Percentiles rank a stretch among this genome's conserved stretches.
These are phyloP conservation scores for Galagoides demidoff DNA, from an alignment of 2,797 vertebrate species.

Conservation along the genomic window DNA sequence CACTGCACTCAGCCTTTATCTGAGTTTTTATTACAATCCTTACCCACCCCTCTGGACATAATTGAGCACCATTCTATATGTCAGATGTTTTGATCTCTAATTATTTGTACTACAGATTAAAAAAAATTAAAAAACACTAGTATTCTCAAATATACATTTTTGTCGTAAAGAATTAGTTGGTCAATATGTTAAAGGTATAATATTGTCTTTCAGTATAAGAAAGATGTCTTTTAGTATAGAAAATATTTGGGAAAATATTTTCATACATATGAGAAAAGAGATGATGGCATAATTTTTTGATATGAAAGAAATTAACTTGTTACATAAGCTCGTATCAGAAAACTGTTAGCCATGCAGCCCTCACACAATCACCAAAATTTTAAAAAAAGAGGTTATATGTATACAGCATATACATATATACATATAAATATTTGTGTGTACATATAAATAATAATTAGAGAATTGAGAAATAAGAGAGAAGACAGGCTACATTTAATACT, in stretches of 20 bases:
- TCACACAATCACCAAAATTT: neutral
- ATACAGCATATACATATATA: neutral
- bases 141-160: neutral
- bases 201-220: neutral
- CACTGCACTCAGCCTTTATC: too few species aligned
- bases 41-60: neutral
- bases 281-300: neutral
- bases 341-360: neutral
- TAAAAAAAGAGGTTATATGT: neutral
- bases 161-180: neutral
- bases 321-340: neutral
- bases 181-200: neutral
- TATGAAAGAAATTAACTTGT: neutral
- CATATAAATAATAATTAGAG: neutral
- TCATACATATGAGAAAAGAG: neutral
- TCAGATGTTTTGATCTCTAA: neutral
- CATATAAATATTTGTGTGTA: neutral
- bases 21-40: neutral
- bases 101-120: neutral
- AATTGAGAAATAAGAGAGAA: neutral
- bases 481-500: neutral
- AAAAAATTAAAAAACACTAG: neutral
- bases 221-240: neutral
- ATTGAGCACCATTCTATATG: neutral
- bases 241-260: neutral